Evolutionary conservation across 2,797 vertebrate species (phyloP), one percentile per base, ranked within the genome.

Genomic region (Sebastolobus altivelis): DNA sequence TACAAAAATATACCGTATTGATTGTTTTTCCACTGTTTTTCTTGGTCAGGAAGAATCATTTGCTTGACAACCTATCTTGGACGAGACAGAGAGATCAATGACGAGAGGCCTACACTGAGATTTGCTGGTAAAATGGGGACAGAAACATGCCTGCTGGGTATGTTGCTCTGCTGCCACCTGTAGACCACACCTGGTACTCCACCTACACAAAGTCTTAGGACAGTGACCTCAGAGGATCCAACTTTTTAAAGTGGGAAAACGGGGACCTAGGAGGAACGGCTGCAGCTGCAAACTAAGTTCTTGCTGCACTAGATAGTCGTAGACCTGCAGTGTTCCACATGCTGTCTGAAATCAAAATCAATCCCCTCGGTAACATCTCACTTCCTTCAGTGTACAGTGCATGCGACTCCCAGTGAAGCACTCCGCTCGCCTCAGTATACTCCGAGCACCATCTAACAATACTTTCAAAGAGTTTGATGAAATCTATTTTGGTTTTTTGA

Each of bases 151-250:
- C 81, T 92, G 65, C 73, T 85, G 85, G 88, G 61, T 86, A 89
- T 86, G 92, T 52, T 75, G 68, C 88, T 92, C 84, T 94, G 89
- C 92, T 91, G 92, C 93, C 93, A 93, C 89, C 93, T 94, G 77
- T 90, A 77, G 93, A 65, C 72, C 10, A 77, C n/a, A 87, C 6
- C 37, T 6, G 71, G 88, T 88, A 90, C 46, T 87, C 29, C 72
- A 79, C 12, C 16, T 52, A 25, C 49, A 75, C 5, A 38, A 22
- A 82, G 13, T 58, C 59, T 73, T 6, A 80, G 72, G 56, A 82
- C 46, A 22, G 70, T 88, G 72, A 83, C 83, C n/a, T 84, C 22
- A 60, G n/a, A 80, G 46, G 38, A 84, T 79, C 43, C 16, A 60
- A 62, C 25, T 66, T 58, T 58, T 65, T 52, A 52, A 79, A 75